Evolutionary conservation across 2,888 invertebrate species (phyloP).

Genomic region (Nemurella pictetii): DNA sequence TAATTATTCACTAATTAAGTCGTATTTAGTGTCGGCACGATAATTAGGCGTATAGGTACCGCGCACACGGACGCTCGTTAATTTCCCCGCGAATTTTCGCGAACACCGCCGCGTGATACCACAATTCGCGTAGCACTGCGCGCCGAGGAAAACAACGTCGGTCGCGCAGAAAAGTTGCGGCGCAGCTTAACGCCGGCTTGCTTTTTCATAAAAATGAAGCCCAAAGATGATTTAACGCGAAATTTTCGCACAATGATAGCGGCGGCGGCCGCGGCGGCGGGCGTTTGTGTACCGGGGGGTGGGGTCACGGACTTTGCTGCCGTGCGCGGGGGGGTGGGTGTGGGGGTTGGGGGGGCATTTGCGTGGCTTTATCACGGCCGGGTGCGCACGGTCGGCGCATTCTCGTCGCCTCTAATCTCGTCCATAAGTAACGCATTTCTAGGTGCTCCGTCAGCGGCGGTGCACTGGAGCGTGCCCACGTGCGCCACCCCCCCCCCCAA

Average conservation of each 20-base stretch:
- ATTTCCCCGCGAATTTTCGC: not conserved
- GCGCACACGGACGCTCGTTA: not conserved
- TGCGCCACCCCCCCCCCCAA: too few relatives aligned
- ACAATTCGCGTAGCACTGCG: not conserved
- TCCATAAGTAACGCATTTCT: not conserved
- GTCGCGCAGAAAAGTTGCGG: not conserved
- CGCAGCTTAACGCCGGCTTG: not conserved
- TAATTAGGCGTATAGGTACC: not conserved
- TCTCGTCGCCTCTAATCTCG: not conserved
- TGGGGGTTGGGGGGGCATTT: not conserved
- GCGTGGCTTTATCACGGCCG: not conserved
- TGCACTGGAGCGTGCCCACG: not conserved
- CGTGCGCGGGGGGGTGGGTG: too few relatives aligned
- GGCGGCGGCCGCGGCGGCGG: too few relatives aligned
- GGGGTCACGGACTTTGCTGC: too few relatives aligned
- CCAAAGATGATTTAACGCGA: not conserved
- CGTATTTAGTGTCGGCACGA: not conserved
- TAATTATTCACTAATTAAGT: not conserved
- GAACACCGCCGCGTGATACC: not conserved
- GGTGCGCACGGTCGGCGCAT: not conserved
- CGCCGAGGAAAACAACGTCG: not conserved
- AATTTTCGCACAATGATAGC: not conserved
- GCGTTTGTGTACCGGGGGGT: too few relatives aligned
- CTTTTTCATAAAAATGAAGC: not conserved
- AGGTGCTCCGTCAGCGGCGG: not conserved